A percentile compares a stretch with the other conserved stretches of the same genome.
These are phyloP conservation scores for Serranus cabrilla DNA, from an alignment of 2,797 vertebrate genomes.

Conservation along the genomic window DNA sequence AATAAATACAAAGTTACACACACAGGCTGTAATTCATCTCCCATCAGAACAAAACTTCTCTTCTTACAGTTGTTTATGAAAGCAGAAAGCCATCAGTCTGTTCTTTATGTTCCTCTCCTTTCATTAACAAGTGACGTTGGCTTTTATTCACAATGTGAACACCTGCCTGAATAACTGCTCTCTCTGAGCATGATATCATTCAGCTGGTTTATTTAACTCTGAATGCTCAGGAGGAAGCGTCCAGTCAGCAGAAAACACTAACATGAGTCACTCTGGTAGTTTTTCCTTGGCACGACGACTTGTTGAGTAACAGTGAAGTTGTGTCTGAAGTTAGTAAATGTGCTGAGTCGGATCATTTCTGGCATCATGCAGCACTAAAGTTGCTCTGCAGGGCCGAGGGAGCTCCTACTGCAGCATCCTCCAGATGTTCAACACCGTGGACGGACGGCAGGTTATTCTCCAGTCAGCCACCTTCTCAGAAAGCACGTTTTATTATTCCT, in stretches of 20 bases:
- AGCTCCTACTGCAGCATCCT: background rate
- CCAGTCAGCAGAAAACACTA: background rate
- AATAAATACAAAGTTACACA: too few relatives aligned
- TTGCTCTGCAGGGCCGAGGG: background rate
- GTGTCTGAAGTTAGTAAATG: background rate
- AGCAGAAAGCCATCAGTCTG: too few relatives aligned
- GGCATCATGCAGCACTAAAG: background rate
- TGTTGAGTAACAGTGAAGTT: background rate
- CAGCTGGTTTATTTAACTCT: too few relatives aligned
- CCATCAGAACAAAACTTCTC: too few relatives aligned
- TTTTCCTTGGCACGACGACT: background rate
- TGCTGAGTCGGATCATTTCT: background rate
- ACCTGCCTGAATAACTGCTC: background rate
- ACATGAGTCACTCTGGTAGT: background rate
- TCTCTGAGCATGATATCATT: too few relatives aligned
- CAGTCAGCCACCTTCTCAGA: conserved; percentile 1
- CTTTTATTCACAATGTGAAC: too few relatives aligned
- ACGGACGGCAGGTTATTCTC: background rate
- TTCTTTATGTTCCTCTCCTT: too few relatives aligned
- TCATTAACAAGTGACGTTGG: too few relatives aligned
- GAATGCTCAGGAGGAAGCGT: too few relatives aligned
- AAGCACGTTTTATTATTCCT: too few relatives aligned
- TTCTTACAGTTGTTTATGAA: too few relatives aligned
- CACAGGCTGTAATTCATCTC: too few relatives aligned
- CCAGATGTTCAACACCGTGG: conserved; percentile 1